Base-by-base conservation (phyloP, 2,797 vertebrate species). In the Gouania willdenowi region DNA sequence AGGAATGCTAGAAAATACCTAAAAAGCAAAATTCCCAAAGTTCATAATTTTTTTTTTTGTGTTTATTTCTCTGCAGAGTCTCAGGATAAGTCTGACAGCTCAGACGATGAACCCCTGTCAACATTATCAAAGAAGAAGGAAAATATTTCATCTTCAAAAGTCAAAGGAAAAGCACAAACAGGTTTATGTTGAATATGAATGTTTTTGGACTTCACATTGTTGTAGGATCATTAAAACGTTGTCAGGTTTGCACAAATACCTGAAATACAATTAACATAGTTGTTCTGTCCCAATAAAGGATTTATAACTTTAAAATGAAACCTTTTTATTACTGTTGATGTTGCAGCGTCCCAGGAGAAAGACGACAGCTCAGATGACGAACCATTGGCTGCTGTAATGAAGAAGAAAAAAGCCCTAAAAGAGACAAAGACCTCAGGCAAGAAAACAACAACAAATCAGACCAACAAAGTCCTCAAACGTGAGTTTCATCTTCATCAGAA, bases 351-450 rank as follows among this genome's bases (percentile, higher is more conserved):
- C 6, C 14, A n/a, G 16, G 31, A 44, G 5, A 33, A 46, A 0
- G 25, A 57, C 0, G 59, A 55, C 1, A 65, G 50, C 28, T 78
- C 64, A 0, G 76, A 81, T 0, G 75, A 84, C 5, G 74, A 79
- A 8, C 67, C 72, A 26, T 49, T 50, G 25, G 19, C 22, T 1
- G 13, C 16, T 5, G 3, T 36, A 7, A 66, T 33, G 21, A 59
- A 2, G 32, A 70, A 33, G 26, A 41, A 4, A 17, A 35, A 49
- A 24, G 1, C 35, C 12, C n/a, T 33, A 3, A 29, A 38, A 24
- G 37, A 40, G 23, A 34, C 26, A 19, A 73, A 27, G 8, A 18
- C 5, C n/a, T 19, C 38, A 2, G 0, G 35, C 6, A 62, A 44
- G 29, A 56, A 37, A 25, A 28, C 18, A 2, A 48, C 27, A 28